Conservation (phyloP, 2,888 invertebrate species). For the Lissocephala sabroskyi region DNA sequence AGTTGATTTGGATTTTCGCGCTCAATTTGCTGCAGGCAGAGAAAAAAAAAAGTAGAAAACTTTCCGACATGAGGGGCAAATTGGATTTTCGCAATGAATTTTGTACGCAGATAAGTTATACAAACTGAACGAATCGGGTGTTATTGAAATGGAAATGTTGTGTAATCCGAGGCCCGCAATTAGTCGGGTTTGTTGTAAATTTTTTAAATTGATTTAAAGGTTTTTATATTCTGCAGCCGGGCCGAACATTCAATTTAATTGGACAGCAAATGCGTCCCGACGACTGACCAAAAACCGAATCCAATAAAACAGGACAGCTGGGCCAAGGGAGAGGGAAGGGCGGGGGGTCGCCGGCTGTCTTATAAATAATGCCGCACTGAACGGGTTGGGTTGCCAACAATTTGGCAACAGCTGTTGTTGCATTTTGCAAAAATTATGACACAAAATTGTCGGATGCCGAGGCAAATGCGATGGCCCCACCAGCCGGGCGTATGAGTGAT, state of each 20-base stretch:
- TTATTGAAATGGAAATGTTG: conserved; percentile 7
- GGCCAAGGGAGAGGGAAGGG: not conserved
- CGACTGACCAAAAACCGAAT: conserved; percentile 34
- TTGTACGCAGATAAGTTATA: not conserved
- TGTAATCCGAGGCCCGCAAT: conserved; percentile 10
- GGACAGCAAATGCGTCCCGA: conserved; percentile 47
- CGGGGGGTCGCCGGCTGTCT: too few species aligned
- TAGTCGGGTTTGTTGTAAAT: too few species aligned
- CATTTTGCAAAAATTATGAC: conserved; percentile 32
- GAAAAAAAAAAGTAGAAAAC: conserved; percentile 2
- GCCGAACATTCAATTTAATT: conserved; percentile 41
- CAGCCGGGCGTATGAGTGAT: conserved; percentile 12
- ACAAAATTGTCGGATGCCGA: conserved; percentile 17
- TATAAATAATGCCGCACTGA: too few species aligned
- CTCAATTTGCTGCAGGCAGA: conserved; percentile 20
- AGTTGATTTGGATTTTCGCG: not conserved
- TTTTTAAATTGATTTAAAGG: conserved; percentile 33
- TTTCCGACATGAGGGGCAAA: too few species aligned
- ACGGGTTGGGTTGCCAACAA: conserved; percentile 5
- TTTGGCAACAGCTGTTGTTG: conserved; percentile 21
- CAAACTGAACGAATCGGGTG: conserved; percentile 4
- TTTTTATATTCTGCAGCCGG: too few species aligned
- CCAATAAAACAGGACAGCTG: not conserved
- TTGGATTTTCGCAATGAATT: conserved; percentile 22
- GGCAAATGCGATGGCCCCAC: conserved; percentile 10